These are phyloP conservation scores for Cyphomyrmex costatus DNA, from an alignment of 1,140 invertebrate genomes.

Conservation along the genomic window DNA sequence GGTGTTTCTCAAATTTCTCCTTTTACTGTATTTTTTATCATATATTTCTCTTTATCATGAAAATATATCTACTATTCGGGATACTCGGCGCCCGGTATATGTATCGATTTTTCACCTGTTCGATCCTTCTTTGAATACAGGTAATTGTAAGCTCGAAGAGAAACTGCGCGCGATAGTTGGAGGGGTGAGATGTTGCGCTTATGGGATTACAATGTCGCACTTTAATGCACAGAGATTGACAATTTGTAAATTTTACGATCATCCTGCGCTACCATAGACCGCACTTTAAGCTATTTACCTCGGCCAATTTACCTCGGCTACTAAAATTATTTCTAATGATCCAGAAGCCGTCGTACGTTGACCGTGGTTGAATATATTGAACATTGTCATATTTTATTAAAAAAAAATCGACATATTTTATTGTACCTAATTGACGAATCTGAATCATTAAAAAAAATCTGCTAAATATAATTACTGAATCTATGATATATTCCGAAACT, in stretches of 20 bases:
- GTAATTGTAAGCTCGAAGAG: neutral
- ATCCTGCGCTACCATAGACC: neutral
- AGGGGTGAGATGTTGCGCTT: neutral
- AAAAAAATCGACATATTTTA: neutral
- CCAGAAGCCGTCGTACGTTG: neutral
- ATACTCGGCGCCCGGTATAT: neutral
- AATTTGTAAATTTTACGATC: constrained; percentile 39
- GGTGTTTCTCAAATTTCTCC: constrained; percentile 2
- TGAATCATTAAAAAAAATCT: neutral
- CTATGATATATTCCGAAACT: neutral
- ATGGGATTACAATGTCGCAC: neutral
- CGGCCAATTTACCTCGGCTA: neutral
- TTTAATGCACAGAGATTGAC: neutral
- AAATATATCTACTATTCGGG: neutral
- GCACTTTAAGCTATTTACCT: neutral
- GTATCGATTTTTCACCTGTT: neutral
- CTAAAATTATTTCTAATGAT: neutral
- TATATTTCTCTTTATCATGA: neutral
- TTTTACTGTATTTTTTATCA: neutral
- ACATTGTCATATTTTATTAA: neutral
- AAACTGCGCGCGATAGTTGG: neutral
- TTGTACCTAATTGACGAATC: neutral
- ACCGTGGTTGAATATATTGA: neutral
- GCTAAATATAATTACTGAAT: neutral
- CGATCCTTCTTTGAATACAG: neutral